Conservation (phyloP, 2,113 vertebrate species). For the Silurus meridionalis region DNA sequence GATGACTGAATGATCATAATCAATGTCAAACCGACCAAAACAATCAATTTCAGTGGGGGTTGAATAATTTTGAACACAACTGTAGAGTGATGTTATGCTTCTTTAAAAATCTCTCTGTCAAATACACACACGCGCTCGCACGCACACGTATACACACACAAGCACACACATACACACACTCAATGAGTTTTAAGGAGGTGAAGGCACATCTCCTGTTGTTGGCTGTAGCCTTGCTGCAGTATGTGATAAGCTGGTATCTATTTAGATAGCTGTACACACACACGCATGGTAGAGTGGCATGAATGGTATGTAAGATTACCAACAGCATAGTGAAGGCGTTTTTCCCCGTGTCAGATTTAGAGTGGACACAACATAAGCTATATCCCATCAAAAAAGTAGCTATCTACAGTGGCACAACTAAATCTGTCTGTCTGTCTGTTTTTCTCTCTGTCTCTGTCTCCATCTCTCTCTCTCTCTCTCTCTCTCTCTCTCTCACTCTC, state of each 20-base stretch:
- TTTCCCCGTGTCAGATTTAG: constrained; percentile 29
- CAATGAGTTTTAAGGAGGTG: background rate
- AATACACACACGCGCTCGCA: background rate
- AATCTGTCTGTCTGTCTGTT: background rate
- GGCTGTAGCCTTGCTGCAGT: constrained; percentile 26
- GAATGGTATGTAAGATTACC: constrained; percentile 41
- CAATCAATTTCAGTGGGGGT: too few species aligned
- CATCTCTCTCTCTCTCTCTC: background rate
- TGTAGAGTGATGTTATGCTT: background rate
- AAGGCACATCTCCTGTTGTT: background rate
- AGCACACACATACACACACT: background rate
- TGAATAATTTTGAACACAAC: too few species aligned
- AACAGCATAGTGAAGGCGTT: constrained; percentile 19
- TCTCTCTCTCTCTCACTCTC: background rate
- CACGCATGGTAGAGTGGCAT: constrained; percentile 28
- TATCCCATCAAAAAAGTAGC: constrained; percentile 5
- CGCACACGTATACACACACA: background rate
- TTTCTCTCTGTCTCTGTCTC: background rate
- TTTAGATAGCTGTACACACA: constrained; percentile 40
- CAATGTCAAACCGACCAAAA: too few species aligned
- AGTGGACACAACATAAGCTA: constrained; percentile 8
- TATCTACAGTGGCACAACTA: constrained; percentile 29
- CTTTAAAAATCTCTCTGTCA: constrained; percentile 31
- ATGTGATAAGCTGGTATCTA: constrained; percentile 48
- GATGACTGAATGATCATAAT: too few species aligned